Conservation (phyloP, 2,113 vertebrate species). For the Nanorana parkeri region DNA sequence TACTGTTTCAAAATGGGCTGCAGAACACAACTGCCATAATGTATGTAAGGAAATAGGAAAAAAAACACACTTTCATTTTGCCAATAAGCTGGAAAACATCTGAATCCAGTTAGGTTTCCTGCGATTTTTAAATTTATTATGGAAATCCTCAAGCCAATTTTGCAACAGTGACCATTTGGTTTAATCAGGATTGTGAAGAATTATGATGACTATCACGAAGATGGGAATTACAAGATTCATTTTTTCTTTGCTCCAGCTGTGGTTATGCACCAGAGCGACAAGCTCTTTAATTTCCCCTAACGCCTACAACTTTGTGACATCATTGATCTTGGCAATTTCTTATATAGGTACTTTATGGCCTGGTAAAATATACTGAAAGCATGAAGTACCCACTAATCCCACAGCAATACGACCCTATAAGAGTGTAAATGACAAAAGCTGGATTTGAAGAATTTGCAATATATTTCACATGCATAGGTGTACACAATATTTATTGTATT, state of each 20-base stretch:
- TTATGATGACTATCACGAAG: neutral
- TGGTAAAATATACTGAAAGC: constrained; percentile 1
- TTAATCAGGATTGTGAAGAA: neutral
- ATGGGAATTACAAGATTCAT: constrained; percentile 21
- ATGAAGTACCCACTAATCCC: neutral
- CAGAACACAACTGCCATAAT: neutral
- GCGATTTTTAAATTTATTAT: constrained; percentile 19
- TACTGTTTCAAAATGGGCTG: constrained; percentile 5
- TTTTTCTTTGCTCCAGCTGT: constrained; percentile 32
- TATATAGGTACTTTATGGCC: neutral
- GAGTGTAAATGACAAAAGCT: neutral
- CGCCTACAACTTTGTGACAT: constrained; percentile 7
- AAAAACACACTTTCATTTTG: neutral
- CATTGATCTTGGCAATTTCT: constrained; percentile 11
- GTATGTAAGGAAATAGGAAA: neutral
- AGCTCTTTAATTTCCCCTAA: constrained; percentile 9
- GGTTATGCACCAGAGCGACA: constrained; percentile 16
- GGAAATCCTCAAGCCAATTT: constrained; percentile 27
- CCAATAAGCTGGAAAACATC: neutral
- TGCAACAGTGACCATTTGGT: neutral
- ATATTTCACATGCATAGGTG: no score
- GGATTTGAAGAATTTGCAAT: no score
- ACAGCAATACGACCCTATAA: no score
- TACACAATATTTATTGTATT: no score
- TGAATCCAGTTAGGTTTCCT: constrained; percentile 25